These are phyloP conservation scores for Microcaecilia unicolor DNA, from an alignment of 2,797 vertebrate species.

Conservation along the genomic window DNA sequence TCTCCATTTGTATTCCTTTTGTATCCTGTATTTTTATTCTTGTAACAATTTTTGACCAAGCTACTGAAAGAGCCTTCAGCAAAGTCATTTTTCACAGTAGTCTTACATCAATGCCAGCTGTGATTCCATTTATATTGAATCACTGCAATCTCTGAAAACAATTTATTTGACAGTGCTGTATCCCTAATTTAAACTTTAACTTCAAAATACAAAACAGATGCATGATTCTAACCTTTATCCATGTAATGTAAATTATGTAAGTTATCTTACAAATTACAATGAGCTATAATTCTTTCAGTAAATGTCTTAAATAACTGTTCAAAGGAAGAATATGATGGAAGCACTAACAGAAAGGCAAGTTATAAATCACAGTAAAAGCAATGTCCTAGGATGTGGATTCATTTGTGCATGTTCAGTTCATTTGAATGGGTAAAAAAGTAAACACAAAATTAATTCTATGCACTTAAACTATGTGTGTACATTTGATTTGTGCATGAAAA, in stretches of 20 bases:
- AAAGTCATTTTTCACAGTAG: slow-evolving; percentile 25
- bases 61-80: slow-evolving; percentile 11
- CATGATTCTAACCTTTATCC: slow-evolving; percentile 8
- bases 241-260: slow-evolving; percentile 4
- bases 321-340: background rate
- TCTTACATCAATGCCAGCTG: slow-evolving; percentile 19
- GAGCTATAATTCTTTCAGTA: background rate
- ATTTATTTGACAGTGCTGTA: slow-evolving; percentile 22
- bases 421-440: too few species aligned
- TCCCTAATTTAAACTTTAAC: slow-evolving; percentile 18
- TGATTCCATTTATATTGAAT: slow-evolving; percentile 36
- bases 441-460: too few species aligned
- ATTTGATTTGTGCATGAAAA: too few species aligned
- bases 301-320: background rate
- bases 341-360: background rate
- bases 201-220: slow-evolving; percentile 6
- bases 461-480: too few species aligned
- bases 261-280: background rate
- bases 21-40: background rate
- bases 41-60: slow-evolving; percentile 20
- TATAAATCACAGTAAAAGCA: background rate
- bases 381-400: too few species aligned
- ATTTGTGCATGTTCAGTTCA: too few species aligned
- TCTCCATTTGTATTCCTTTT: slow-evolving; percentile 6
- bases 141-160: slow-evolving; percentile 29